Conservation (phyloP, 2,797 vertebrate genomes). For the Rhynchotus rufescens region DNA sequence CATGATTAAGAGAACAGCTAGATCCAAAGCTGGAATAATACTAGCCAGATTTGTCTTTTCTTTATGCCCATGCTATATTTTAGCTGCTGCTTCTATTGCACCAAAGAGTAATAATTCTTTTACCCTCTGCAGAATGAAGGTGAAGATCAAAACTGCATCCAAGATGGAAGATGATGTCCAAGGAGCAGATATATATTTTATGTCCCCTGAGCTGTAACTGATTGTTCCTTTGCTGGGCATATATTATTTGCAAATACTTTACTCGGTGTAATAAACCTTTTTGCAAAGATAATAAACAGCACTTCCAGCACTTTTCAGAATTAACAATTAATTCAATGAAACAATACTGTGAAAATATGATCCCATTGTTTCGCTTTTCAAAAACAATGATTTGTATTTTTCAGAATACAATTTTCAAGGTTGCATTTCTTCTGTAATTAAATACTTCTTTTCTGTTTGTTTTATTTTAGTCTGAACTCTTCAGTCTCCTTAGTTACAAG, state of each 20-base stretch:
- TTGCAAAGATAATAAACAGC: not conserved
- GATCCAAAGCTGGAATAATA: not conserved
- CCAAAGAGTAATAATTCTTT: not conserved
- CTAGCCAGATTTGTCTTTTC: not conserved
- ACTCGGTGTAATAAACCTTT: not conserved
- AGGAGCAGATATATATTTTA: not conserved
- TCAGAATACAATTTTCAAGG: not conserved
- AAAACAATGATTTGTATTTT: not conserved
- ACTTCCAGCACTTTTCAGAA: not conserved
- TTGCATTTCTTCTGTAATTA: not conserved
- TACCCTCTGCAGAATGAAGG: not conserved
- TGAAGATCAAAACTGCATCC: not conserved
- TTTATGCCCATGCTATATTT: not conserved
- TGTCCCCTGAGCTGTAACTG: not conserved
- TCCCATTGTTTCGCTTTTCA: not conserved
- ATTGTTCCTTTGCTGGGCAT: not conserved
- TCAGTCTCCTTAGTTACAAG: conserved; percentile 7
- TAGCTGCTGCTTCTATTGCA: not conserved
- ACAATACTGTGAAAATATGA: not conserved
- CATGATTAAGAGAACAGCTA: not conserved
- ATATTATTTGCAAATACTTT: not conserved
- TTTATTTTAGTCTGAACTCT: not conserved
- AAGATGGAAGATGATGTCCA: not conserved
- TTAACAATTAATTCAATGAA: not conserved
- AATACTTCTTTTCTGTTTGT: not conserved